Base-by-base conservation (phyloP, 2,797 vertebrate species). In the Octomys mimax region DNA sequence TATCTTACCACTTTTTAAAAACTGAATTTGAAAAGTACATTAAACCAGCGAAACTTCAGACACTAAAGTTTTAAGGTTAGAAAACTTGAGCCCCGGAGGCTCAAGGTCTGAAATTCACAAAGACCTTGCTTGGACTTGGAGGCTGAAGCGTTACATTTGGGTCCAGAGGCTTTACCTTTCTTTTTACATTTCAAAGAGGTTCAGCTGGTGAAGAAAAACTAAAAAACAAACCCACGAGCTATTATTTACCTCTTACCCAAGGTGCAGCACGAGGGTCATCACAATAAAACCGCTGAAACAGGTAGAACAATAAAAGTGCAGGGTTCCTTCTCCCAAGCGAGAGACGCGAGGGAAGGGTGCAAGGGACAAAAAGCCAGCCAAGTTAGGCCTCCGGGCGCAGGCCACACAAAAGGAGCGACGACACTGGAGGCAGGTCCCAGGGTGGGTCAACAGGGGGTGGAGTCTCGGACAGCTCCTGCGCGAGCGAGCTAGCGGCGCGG, bases 361-460 rank as follows among this genome's bases (percentile, higher is more conserved):
- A 1, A 19, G 0, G 84, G 62, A 75, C 92, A 97, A 94, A 97
- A 97, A 97, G 96, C 90, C 95, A 87, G 90, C 33, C n/a, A 0
- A 4, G 61, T 36, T 18, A n/a, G 84, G 79, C 82, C 94, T 82
- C 57, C 0, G 85, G 79, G 78, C 93, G 66, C n/a, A 66, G 16
- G 84, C 36, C 92, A 93, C 78, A 98, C 97, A 97, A 98, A 91
- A 77, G 96, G 54, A 95, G 87, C 91, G 1, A 42, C 28, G 6
- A 28, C 1, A 1, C 13, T 1, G 14, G 84, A n/a, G 19, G 86
- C 66, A 80, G 91, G 91, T 91, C 83, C 6, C 46, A 85, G 75
- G 95, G 5, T 77, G 96, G 96, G 93, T 88, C 89, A 59, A 9
- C 77, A 59, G 92, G 90, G 85, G 92, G 95, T 80, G 97, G 95